Conservation (phyloP, 2,888 invertebrate genomes). For the Leucophenga maculata region DNA sequence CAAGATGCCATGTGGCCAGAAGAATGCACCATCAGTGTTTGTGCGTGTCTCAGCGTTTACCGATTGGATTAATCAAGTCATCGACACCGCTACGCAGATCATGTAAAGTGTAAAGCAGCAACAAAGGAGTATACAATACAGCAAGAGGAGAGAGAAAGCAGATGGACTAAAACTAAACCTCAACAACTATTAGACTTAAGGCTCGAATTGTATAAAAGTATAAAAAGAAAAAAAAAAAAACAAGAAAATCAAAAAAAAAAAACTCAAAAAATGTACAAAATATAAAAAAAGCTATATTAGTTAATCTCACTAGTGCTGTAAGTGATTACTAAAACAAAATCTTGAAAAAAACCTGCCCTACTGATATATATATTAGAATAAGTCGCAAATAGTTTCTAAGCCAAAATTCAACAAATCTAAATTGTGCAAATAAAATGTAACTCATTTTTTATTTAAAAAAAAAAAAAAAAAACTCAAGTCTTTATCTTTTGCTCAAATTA, state of each 20-base stretch:
- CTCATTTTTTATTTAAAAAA: neutral
- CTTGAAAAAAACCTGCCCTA: neutral
- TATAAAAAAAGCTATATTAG: slow-evolving; percentile 29
- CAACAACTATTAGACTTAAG: slow-evolving; percentile 3
- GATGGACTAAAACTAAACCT: slow-evolving; percentile 18
- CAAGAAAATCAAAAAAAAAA: slow-evolving; percentile 37
- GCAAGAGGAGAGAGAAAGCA: slow-evolving; percentile 23
- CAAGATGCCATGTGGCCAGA: slow-evolving; percentile 71
- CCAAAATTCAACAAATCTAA: too few species aligned
- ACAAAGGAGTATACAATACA: neutral
- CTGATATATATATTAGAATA: too few species aligned
- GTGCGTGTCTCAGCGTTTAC: slow-evolving; percentile 73
- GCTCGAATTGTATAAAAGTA: slow-evolving; percentile 50
- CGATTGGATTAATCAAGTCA: slow-evolving; percentile 69
- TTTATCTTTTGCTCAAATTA: slow-evolving; percentile 20
- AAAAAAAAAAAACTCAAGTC: too few species aligned
- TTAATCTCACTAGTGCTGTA: neutral
- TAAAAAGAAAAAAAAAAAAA: slow-evolving; percentile 38
- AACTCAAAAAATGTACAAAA: slow-evolving; percentile 19
- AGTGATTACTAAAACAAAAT: neutral
- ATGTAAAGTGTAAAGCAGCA: slow-evolving; percentile 41
- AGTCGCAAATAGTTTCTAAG: too few species aligned
- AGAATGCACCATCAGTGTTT: slow-evolving; percentile 73
- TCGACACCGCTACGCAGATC: slow-evolving; percentile 55
- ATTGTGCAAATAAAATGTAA: slow-evolving; percentile 16